Percentiles rank a stretch among this genome's conserved stretches.
Evolutionary conservation across 35 echinoderm and acorn worm species (phyloP).

Genomic region (Patiria miniata): DNA sequence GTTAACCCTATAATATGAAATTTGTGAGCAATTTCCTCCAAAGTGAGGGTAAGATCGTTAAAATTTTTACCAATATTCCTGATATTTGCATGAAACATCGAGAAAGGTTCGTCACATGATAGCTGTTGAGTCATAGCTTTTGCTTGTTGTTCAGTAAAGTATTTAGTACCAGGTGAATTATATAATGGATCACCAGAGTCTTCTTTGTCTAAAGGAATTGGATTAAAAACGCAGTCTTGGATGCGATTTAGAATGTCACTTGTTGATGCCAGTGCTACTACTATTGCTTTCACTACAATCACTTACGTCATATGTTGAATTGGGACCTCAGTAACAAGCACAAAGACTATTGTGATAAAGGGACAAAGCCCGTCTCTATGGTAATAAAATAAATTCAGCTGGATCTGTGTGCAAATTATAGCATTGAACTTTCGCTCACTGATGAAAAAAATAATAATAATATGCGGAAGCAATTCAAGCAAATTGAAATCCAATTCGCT

Average conservation of each 20-base stretch:
- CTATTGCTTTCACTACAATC: not conserved
- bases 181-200: not conserved
- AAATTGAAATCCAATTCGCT: too few relatives aligned
- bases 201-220: not conserved
- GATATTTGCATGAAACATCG: not conserved
- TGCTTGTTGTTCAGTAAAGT: not conserved
- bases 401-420: too few relatives aligned
- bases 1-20: not conserved
- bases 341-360: too few relatives aligned
- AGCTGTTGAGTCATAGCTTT: not conserved
- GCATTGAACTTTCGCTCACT: too few relatives aligned
- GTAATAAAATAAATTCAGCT: too few relatives aligned
- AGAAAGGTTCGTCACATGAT: not conserved
- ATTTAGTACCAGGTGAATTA: constrained; percentile 5
- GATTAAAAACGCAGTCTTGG: constrained; percentile 4
- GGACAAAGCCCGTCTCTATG: too few relatives aligned
- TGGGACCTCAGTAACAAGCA: too few relatives aligned
- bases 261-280: not conserved
- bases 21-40: not conserved
- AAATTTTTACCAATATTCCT: not conserved
- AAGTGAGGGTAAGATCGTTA: not conserved
- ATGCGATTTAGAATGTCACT: not conserved
- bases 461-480: too few relatives aligned
- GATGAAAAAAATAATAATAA: too few relatives aligned
- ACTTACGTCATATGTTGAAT: not conserved